Evolutionary conservation across 1,140 invertebrate genomes (phyloP), one percentile per base, ranked within the genome.

Genomic region (Bombus terrestris): DNA sequence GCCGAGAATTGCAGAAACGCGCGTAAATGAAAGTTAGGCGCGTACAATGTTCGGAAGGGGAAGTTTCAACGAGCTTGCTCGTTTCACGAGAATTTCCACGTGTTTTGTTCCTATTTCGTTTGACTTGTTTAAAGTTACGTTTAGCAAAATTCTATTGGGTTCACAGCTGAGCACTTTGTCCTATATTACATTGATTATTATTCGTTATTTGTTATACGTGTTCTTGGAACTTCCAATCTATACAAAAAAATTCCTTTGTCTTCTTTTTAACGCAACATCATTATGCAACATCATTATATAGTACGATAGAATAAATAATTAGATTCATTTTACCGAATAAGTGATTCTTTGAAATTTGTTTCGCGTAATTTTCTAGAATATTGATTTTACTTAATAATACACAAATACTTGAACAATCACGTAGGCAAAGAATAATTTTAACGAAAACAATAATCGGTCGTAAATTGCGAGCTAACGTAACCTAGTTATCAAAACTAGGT

Each of bases 321-420:
- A 18, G 15, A 0, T 47, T 47, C 15, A 5, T 5, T 47, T 15
- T 5, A 18, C 13, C 0, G 43, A 47, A 47, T 15, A 18, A 59
- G 22, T 9, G 32, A 32, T 59, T 59, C 25, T 28, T 59, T 28
- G 0, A 12, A 28, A 12, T 59, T 59, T 12, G 3, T 59, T 59
- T 28, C 25, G 1, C 4, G 25, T 9, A 3, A 22, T 68, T 22
- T 37, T 3, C 18, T 10, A 1, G 18, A 22, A 22, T 22, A 9
- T 22, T 9, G 64, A 28, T 59, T 28, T 25, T 12, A 3, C 57
- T 47, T 15, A 1, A 47, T 18, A 15, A 18, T 47, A 15, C 0
- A 15, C 43, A 5, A 4, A 18, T 18, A 47, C 5, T 4, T 47
- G 0, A 28, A 59, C 1, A 3, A 28, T 59, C 3, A 8, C 13